Evolutionary conservation across 2,797 vertebrate genomes (phyloP).

Genomic region (Parauchenoglanis punctatus): DNA sequence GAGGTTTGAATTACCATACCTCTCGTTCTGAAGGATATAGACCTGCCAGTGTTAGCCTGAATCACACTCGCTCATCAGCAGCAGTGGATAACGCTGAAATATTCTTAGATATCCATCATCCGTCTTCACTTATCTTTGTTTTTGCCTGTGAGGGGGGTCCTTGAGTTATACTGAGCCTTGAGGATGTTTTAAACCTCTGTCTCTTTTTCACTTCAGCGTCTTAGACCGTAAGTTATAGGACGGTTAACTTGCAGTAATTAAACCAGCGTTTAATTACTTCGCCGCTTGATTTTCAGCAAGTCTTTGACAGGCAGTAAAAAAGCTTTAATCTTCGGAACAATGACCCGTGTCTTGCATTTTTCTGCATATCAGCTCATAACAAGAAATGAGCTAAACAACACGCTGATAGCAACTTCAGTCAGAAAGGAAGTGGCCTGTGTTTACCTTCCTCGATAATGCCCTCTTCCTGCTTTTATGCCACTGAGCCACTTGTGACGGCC

Average conservation of each 20-base stretch:
- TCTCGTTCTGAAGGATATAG: slow-evolving; percentile 19
- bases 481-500: slow-evolving; percentile 58
- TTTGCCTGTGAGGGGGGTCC: not conserved
- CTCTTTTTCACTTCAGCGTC: not conserved
- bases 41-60: slow-evolving; percentile 11
- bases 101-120: not conserved
- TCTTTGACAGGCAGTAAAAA: not conserved
- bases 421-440: slow-evolving; percentile 61
- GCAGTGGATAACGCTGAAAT: not conserved
- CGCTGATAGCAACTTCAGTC: slow-evolving; percentile 41
- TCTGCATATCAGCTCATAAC: not conserved
- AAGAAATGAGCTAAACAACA: slow-evolving; percentile 40
- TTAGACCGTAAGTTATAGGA: not conserved
- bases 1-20: not conserved
- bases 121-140: not conserved
- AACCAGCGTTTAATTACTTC: not conserved
- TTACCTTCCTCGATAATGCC: slow-evolving; percentile 65
- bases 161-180: not conserved
- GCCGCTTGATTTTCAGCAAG: not conserved
- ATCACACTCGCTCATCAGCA: not conserved
- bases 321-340: slow-evolving; percentile 36
- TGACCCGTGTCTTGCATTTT: slow-evolving; percentile 17
- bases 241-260: not conserved
- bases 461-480: slow-evolving; percentile 74
- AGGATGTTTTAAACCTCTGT: not conserved